Percentiles rank a stretch among this genome's conserved stretches.
Evolutionary conservation across 2,797 vertebrate genomes (phyloP).

Genomic region (Tangara arthus): DNA sequence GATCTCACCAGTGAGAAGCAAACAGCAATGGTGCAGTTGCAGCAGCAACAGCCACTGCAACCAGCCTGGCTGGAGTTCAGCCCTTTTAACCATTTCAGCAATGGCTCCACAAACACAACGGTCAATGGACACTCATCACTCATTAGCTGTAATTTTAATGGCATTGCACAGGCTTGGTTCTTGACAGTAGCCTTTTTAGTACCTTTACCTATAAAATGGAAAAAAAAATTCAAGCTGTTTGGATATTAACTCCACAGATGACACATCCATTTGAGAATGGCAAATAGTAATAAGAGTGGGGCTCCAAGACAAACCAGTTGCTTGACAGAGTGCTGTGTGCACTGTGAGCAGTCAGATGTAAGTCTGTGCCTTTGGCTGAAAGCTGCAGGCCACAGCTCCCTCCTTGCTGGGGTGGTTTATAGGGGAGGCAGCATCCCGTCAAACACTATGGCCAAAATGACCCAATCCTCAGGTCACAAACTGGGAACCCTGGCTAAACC

Average conservation of each 20-base stretch:
- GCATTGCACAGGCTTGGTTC: fast-evolving
- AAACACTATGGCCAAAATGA: neutral
- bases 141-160: neutral
- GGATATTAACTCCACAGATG: neutral
- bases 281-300: neutral
- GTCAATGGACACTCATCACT: neutral
- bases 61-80: neutral
- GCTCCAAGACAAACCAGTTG: neutral
- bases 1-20: neutral
- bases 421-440: neutral
- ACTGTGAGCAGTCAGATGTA: neutral
- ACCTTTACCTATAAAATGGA: neutral
- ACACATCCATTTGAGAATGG: neutral
- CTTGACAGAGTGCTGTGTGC: neutral
- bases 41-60: neutral
- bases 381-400: neutral
- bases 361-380: neutral
- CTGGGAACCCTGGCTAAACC: neutral
- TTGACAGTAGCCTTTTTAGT: neutral
- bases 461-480: neutral
- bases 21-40: neutral
- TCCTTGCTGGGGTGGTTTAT: neutral
- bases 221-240: neutral
- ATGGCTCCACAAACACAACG: neutral
- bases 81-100: neutral